Conservation (phyloP, 2,888 invertebrate genomes). For the Dryobota labecula region DNA sequence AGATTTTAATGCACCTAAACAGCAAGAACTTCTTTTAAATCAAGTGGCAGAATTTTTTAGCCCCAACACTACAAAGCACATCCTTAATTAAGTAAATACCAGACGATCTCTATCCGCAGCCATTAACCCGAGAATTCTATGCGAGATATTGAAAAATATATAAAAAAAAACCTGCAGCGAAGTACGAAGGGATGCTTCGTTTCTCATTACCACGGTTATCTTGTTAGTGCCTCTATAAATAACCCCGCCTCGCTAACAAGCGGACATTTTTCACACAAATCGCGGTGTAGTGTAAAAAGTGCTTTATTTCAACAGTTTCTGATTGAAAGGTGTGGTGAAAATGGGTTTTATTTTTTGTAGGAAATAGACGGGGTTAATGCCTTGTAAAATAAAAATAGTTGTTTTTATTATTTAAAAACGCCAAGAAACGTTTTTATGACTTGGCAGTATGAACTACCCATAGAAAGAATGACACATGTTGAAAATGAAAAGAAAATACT, state of each 20-base stretch:
- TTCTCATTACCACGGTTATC: slow-evolving; percentile 72
- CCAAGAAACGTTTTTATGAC: too few species aligned
- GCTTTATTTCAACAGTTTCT: slow-evolving; percentile 53
- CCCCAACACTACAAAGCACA: slow-evolving; percentile 5
- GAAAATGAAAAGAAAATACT: too few species aligned
- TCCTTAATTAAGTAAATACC: slow-evolving; percentile 56
- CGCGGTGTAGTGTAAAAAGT: slow-evolving; percentile 58
- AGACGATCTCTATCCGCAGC: slow-evolving; percentile 37
- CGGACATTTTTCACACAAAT: slow-evolving; percentile 68
- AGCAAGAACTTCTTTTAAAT: background rate
- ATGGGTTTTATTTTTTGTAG: slow-evolving; percentile 4
- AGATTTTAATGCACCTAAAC: background rate
- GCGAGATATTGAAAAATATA: slow-evolving; percentile 64
- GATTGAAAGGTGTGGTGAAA: slow-evolving; percentile 40
- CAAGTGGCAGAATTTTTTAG: background rate
- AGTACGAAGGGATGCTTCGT: slow-evolving; percentile 61
- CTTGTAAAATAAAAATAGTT: background rate
- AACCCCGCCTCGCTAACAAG: slow-evolving; percentile 70
- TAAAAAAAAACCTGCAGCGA: slow-evolving; percentile 52
- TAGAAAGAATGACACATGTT: too few species aligned
- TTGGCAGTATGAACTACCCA: too few species aligned
- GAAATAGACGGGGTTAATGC: background rate
- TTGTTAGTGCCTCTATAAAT: slow-evolving; percentile 75
- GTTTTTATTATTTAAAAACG: too few species aligned
- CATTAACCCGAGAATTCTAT: slow-evolving; percentile 60